A percentile compares a stretch with the other conserved stretches of the same genome.
These are phyloP conservation scores for Enteromius thamalakanensis DNA, from an alignment of 2,797 vertebrate species.

Conservation along the genomic window DNA sequence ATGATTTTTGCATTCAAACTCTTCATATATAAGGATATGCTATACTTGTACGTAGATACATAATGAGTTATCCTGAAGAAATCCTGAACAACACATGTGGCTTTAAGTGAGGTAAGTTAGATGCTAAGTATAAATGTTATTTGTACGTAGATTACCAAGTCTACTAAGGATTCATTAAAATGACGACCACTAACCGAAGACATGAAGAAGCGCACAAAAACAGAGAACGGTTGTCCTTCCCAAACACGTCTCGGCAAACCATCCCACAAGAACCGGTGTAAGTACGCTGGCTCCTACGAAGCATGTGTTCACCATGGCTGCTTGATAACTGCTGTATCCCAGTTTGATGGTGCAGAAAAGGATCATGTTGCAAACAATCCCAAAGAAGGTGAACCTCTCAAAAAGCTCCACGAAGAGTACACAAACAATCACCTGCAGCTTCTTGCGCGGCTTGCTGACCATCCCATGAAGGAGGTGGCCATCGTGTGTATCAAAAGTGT, in stretches of 20 bases:
- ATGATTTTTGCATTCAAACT: too few species aligned
- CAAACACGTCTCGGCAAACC: constrained; percentile 83
- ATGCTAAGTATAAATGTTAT: neutral
- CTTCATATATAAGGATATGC: too few species aligned
- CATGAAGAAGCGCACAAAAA: constrained; percentile 86
- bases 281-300: constrained; percentile 86
- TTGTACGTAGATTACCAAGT: neutral
- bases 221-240: constrained; percentile 84
- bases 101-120: neutral
- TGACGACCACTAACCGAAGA: constrained; percentile 83
- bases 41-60: neutral
- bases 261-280: constrained; percentile 80
- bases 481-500: constrained; percentile 49
- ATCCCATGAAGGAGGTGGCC: constrained; percentile 54
- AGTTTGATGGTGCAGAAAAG: constrained; percentile 89
- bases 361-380: constrained; percentile 92
- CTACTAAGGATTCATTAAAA: neutral
- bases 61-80: neutral
- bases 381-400: constrained; percentile 90
- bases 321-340: constrained; percentile 85
- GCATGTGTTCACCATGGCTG: constrained; percentile 85
- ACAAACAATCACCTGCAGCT: constrained; percentile 82
- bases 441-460: constrained; percentile 62
- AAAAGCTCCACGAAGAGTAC: constrained; percentile 89
- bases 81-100: neutral